Evolutionary conservation across 2,888 invertebrate species (phyloP), one percentile per base, ranked within the genome.

Genomic region (Dryomyza anilis): DNA sequence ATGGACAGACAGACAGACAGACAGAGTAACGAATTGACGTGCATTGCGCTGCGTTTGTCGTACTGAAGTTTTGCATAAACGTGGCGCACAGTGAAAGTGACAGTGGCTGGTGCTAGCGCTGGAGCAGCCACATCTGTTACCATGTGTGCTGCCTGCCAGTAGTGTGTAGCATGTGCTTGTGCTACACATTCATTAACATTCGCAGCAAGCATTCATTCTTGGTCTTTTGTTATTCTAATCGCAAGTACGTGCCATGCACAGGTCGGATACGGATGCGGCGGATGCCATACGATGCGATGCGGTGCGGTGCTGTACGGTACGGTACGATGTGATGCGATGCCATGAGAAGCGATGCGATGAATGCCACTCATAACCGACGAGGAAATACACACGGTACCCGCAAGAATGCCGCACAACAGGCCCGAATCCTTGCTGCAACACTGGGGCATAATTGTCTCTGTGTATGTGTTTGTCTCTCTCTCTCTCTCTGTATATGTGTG

Each of bases 191-290:
- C 48, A 48, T 48, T 48, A 19, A 23, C 27, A 21, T 39, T 39
- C 39, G 39, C 39, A 39, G 39, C 27, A 36, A 36, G 23, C 55
- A 30, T 25, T 45, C 45, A 16, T 45, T 27, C 27, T 27, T 46
- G 45, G 57, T 45, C 45, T 58, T 27, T 29, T 58, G 57, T 58
- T 58, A 45, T 45, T 45, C 45, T 58, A 58, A 45, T 43, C 45
- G 23, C 43, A 58, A 45, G 57, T 27, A 55, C 55, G 33, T 55
- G 55, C 55, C 55, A n/a, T 14, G 55, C 33, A 12, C n/a, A n/a
- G n/a, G n/a, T n/a, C n/a, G n/a, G n/a, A n/a, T n/a, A n/a, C n/a
- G n/a, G n/a, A n/a, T n/a, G n/a, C n/a, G n/a, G n/a, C 30, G 12
- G n/a, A 53, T 33, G 33, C 12, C 33, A n/a, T 39, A 39, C n/a